Conservation (phyloP, 2,888 invertebrate species). For the Deladenus siricidicola region DNA sequence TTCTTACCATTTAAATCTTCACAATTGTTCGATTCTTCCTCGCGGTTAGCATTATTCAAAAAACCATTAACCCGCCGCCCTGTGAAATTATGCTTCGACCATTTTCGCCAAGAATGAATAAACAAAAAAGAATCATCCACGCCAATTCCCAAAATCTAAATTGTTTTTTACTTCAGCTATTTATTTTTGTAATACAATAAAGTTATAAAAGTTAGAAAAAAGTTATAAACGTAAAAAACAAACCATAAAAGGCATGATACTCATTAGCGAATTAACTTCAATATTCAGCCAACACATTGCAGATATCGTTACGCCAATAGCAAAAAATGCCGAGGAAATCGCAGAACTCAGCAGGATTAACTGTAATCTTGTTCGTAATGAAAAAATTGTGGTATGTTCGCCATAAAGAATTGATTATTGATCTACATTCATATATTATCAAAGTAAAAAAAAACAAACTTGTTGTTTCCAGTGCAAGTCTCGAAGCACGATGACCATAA, state of each 20-base stretch:
- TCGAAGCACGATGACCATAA: constrained; percentile 40
- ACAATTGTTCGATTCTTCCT: too few species aligned
- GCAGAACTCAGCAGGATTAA: constrained; percentile 21
- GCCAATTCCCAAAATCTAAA: constrained; percentile 3
- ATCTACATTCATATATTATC: too few species aligned
- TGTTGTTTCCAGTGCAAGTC: constrained; percentile 25
- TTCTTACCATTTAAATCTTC: too few species aligned
- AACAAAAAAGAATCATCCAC: constrained; percentile 52
- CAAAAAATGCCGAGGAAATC: constrained; percentile 41
- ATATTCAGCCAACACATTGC: constrained; percentile 36
- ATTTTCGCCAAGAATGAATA: constrained; percentile 43
- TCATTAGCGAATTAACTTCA: constrained; percentile 45
- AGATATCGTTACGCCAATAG: constrained; percentile 41
- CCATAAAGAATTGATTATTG: too few species aligned
- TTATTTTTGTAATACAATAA: not conserved
- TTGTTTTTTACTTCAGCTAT: not conserved
- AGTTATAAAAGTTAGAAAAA: not conserved
- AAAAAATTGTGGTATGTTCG: too few species aligned
- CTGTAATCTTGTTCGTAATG: too few species aligned
- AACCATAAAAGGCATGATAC: constrained; percentile 48
- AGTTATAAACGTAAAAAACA: not conserved
- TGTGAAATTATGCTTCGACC: too few species aligned
- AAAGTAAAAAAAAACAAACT: constrained; percentile 9
- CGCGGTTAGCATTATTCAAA: too few species aligned
- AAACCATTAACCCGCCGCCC: too few species aligned